Evolutionary conservation across 2,113 vertebrate genomes (phyloP).

Genomic region (Variabilichromis moorii): DNA sequence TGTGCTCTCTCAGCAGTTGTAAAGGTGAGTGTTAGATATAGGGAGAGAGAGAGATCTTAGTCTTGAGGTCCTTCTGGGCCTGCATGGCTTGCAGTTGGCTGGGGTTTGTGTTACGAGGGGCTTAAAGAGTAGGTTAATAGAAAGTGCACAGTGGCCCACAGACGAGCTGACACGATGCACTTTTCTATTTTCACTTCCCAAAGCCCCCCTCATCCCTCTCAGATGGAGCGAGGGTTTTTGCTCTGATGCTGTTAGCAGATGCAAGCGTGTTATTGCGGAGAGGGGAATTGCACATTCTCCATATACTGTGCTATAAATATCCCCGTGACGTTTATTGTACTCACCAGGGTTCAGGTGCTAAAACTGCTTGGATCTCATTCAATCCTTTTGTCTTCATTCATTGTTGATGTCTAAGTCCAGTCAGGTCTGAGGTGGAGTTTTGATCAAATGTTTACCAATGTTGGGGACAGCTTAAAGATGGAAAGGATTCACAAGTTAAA

Average conservation of each 20-base stretch:
- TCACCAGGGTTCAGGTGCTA: constrained; percentile 92
- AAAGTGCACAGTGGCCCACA: constrained; percentile 47
- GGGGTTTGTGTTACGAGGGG: constrained; percentile 36
- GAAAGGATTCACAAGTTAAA: background rate
- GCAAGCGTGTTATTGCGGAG: constrained; percentile 81
- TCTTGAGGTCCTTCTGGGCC: background rate
- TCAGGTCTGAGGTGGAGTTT: background rate
- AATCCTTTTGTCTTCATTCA: constrained; percentile 43
- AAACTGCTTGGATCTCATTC: constrained; percentile 81
- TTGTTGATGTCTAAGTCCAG: constrained; percentile 10
- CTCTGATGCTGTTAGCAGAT: constrained; percentile 90
- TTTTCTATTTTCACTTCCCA: constrained; percentile 75
- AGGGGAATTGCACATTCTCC: constrained; percentile 90
- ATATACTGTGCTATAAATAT: constrained; percentile 93
- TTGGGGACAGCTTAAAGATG: constrained; percentile 23
- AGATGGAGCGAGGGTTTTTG: constrained; percentile 12
- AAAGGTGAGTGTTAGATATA: constrained; percentile 32
- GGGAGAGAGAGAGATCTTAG: background rate
- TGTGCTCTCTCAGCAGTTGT: background rate
- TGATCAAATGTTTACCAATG: constrained; percentile 57
- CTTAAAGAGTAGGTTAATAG: constrained; percentile 62
- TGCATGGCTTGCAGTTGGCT: background rate
- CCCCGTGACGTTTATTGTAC: constrained; percentile 89
- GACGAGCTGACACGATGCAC: constrained; percentile 52
- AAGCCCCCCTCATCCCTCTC: constrained; percentile 47